A percentile compares a stretch with the other conserved stretches of the same genome.
phyloP scores from a whole-genome alignment of 2,797 vertebrate species.

The Peromyscus melanophrys region DNA sequence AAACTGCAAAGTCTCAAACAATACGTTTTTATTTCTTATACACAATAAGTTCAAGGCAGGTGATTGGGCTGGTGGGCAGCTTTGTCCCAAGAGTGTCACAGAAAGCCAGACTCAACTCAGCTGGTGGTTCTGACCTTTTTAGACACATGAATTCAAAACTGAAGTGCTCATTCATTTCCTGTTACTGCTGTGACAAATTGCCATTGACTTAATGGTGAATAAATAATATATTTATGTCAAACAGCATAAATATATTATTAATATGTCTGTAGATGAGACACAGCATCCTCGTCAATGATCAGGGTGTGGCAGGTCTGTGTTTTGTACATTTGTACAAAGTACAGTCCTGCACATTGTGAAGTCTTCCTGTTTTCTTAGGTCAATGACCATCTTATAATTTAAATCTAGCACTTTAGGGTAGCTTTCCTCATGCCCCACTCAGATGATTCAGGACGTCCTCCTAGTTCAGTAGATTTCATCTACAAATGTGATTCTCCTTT shows the following conservation, averaged over 20 bases:
- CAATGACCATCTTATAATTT: too few relatives aligned
- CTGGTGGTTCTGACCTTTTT: background rate
- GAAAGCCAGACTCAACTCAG: background rate
- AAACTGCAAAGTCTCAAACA: background rate
- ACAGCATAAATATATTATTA: background rate
- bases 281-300: background rate
- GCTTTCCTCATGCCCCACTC: background rate
- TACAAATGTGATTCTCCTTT: background rate
- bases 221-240: too few relatives aligned
- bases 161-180: background rate
- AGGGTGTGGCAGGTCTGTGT: background rate
- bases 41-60: background rate
- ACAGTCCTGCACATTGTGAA: background rate
- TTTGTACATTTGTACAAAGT: background rate
- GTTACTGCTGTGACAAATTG: background rate
- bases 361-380: background rate
- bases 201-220: background rate
- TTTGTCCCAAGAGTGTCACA: background rate
- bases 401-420: background rate
- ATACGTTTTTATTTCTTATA: background rate
- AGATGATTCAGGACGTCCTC: background rate
- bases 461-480: background rate
- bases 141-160: background rate
- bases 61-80: background rate
- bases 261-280: background rate